These are phyloP conservation scores for Saturnia japonica DNA, from an alignment of 2,888 invertebrate species.

Conservation along the genomic window DNA sequence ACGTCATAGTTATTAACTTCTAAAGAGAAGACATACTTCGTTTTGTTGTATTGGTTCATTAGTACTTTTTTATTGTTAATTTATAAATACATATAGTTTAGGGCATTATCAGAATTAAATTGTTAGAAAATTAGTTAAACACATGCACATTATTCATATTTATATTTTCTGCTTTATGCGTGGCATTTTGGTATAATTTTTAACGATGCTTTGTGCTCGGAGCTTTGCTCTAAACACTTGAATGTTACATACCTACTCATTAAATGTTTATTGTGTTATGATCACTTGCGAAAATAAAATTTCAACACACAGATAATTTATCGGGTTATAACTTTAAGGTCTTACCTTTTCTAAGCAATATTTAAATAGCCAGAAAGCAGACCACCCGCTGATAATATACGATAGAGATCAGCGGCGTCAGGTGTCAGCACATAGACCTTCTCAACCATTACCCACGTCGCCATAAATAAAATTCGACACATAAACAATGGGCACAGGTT, in stretches of 20 bases:
- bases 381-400: slow-evolving; percentile 60
- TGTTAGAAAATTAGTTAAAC: background rate
- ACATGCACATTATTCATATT: background rate
- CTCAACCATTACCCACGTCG: slow-evolving; percentile 46
- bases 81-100: background rate
- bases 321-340: background rate
- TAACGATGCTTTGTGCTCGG: too few species aligned
- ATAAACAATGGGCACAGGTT: slow-evolving; percentile 61
- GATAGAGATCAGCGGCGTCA: slow-evolving; percentile 68
- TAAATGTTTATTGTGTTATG: background rate
- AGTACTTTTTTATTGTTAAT: background rate
- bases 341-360: background rate
- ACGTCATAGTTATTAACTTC: slow-evolving; percentile 16
- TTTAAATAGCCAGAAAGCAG: slow-evolving; percentile 33
- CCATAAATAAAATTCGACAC: slow-evolving; percentile 74
- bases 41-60: background rate
- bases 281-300: slow-evolving; percentile 13
- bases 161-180: background rate
- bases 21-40: background rate
- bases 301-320: slow-evolving; percentile 1
- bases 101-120: too few species aligned
- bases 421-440: slow-evolving; percentile 57
- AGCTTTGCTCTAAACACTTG: background rate
- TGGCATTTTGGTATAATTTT: too few species aligned
- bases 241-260: background rate